A percentile compares a stretch with the other conserved stretches of the same genome.
These are phyloP conservation scores for Lithophane socia DNA, from an alignment of 2,888 invertebrate species.

Conservation along the genomic window DNA sequence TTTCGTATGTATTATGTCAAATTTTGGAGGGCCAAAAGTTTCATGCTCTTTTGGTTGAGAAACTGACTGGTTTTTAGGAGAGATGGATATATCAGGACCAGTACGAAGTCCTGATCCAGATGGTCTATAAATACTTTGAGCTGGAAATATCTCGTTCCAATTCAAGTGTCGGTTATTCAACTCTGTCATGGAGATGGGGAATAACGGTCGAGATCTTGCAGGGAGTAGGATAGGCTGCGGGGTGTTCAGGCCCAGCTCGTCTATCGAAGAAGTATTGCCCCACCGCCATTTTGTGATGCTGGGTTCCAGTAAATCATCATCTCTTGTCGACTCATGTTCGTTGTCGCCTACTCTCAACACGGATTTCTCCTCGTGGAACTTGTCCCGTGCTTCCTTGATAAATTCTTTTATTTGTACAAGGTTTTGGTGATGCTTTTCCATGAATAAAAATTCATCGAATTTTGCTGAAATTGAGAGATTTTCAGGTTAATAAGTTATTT, in stretches of 20 bases:
- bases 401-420: slow-evolving; percentile 6
- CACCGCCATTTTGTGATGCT: not conserved
- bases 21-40: not conserved
- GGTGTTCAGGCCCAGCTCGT: not conserved
- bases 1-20: rapidly evolving
- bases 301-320: rapidly evolving
- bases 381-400: slow-evolving; percentile 4
- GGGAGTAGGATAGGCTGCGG: too few relatives aligned
- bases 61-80: rapidly evolving
- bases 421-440: slow-evolving; percentile 19
- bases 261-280: not conserved
- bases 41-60: too few relatives aligned
- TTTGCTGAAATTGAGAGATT: not conserved
- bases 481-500: not conserved
- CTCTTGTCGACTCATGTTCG: not conserved
- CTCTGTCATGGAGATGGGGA: not conserved
- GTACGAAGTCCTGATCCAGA: too few relatives aligned
- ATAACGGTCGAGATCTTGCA: not conserved
- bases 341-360: not conserved
- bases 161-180: not conserved
- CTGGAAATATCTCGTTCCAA: slow-evolving; percentile 2
- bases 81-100: not conserved
- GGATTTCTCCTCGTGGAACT: not conserved
- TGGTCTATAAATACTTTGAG: not conserved
- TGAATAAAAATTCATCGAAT: slow-evolving; percentile 27